These are phyloP conservation scores for Parapsyche elsis DNA, from an alignment of 1,140 invertebrate species.

Conservation along the genomic window DNA sequence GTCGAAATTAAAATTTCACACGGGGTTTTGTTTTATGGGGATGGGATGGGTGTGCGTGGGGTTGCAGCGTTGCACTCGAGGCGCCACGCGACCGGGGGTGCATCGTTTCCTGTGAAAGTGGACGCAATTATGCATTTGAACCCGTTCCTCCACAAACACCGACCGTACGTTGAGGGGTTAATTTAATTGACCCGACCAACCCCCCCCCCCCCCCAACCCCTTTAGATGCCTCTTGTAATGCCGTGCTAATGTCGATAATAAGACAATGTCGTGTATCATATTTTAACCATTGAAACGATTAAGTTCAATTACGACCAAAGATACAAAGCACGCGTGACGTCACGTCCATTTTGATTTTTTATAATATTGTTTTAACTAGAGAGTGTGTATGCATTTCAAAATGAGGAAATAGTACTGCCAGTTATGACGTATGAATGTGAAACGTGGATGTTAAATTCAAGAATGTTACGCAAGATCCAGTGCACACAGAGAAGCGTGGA, in stretches of 20 bases:
- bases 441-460: too few species aligned
- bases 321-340: too few species aligned
- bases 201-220: background rate
- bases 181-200: background rate
- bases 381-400: too few species aligned
- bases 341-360: too few species aligned
- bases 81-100: conserved; percentile 33
- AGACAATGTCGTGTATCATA: background rate
- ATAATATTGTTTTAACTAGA: too few species aligned
- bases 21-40: background rate
- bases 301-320: too few species aligned
- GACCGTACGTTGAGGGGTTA: conserved; percentile 1
- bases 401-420: too few species aligned
- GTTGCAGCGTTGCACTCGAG: conserved; percentile 41
- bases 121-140: conserved; percentile 38
- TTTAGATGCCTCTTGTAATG: background rate
- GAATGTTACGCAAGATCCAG: too few species aligned
- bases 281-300: too few species aligned
- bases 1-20: conserved; percentile 30
- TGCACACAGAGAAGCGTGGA: too few species aligned
- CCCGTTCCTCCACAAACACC: conserved; percentile 23
- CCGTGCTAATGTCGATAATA: background rate
- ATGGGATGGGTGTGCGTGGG: background rate
- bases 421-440: too few species aligned
- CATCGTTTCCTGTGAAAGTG: conserved; percentile 34